Percentiles rank a stretch among this genome's conserved stretches.
These are phyloP conservation scores for Melanerpes aurifrons DNA, from an alignment of 2,113 vertebrate genomes.

Conservation along the genomic window DNA sequence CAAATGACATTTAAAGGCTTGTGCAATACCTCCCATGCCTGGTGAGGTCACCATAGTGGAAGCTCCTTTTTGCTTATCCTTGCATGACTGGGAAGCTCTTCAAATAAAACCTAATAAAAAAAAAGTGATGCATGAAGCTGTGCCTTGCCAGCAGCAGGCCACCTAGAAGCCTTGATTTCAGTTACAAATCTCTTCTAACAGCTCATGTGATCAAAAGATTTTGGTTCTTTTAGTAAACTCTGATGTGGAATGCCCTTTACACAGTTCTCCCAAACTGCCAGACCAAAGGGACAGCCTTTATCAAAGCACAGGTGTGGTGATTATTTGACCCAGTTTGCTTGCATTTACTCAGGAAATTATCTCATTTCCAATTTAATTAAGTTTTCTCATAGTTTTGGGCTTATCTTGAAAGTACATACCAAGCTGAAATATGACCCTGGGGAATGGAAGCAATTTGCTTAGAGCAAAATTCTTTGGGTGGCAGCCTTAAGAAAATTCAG, in stretches of 20 bases:
- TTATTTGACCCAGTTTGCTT: neutral
- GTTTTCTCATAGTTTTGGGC: neutral
- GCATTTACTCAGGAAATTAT: neutral
- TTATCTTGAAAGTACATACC: neutral
- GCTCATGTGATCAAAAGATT: neutral
- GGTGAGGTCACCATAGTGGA: neutral
- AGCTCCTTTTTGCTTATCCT: neutral
- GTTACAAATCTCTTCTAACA: neutral
- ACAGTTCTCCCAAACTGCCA: neutral
- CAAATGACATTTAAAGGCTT: neutral
- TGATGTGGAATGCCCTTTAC: neutral
- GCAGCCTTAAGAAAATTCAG: neutral
- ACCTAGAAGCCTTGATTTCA: neutral
- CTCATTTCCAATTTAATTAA: constrained; percentile 32
- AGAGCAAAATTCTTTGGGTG: neutral
- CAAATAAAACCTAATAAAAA: neutral
- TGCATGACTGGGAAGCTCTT: neutral
- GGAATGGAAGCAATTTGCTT: neutral
- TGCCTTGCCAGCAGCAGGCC: neutral
- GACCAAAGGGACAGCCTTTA: neutral
- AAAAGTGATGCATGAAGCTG: neutral
- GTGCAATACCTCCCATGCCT: neutral
- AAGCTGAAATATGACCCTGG: neutral
- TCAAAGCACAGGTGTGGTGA: neutral
- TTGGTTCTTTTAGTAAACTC: neutral